Conservation (phyloP, 2,888 invertebrate species). For the Ophraella communa region DNA sequence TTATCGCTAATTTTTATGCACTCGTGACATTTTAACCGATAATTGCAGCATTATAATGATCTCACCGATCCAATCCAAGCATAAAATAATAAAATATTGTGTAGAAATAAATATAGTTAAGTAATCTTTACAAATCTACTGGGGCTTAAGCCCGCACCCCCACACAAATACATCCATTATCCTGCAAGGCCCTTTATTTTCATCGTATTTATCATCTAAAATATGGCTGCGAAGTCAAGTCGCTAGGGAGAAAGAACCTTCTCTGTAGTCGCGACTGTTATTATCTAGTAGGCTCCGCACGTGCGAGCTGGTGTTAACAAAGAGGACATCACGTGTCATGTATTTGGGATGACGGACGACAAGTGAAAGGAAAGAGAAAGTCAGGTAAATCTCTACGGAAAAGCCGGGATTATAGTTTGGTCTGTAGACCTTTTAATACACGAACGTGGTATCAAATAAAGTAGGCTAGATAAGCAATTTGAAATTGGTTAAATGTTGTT, state of each 20-base stretch:
- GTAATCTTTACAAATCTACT: neutral
- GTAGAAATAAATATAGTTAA: neutral
- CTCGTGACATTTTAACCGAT: no score
- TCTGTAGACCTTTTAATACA: neutral
- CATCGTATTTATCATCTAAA: conserved; percentile 25
- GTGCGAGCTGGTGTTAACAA: conserved; percentile 46
- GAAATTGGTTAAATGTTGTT: no score
- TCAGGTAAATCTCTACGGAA: conserved; percentile 39
- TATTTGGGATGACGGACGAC: conserved; percentile 40
- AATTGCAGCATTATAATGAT: no score
- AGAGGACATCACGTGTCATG: conserved; percentile 44
- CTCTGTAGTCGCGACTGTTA: conserved; percentile 14
- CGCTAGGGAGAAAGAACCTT: conserved; percentile 16
- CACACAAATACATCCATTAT: conserved; percentile 20
- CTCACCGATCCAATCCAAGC: no score
- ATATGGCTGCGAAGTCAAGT: conserved; percentile 19
- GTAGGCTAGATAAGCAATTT: no score
- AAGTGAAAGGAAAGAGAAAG: conserved; percentile 29
- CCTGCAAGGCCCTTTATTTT: conserved; percentile 16
- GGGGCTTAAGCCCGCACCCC: neutral
- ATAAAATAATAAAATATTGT: no score
- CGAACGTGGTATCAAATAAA: no score
- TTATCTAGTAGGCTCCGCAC: conserved; percentile 37
- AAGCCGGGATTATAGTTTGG: conserved; percentile 40
- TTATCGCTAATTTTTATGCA: no score